A percentile compares a stretch with the other conserved stretches of the same genome.
Conservation (phyloP, 2,113 vertebrate genomes). For the Lagopus muta region DNA sequence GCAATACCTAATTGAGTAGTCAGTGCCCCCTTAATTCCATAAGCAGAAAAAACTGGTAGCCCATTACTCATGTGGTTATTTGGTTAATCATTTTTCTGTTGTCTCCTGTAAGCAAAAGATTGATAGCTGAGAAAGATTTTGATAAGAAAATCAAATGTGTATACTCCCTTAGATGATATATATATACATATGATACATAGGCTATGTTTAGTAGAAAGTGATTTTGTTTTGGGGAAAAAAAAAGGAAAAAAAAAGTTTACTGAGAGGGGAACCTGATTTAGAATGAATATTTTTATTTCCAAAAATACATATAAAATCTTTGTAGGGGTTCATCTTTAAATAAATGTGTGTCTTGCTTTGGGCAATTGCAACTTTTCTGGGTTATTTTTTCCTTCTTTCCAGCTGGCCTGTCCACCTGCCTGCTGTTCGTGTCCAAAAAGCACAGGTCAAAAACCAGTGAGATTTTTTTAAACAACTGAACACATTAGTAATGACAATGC, state of each 20-base stretch:
- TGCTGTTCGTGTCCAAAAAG: background rate
- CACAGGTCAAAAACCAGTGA: background rate
- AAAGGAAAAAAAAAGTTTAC: background rate
- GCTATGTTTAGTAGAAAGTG: background rate
- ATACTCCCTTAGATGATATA: background rate
- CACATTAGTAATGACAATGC: background rate
- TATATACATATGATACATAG: background rate
- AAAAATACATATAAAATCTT: background rate
- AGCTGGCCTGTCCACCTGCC: conserved; percentile 33
- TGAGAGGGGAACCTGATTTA: background rate
- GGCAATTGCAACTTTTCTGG: background rate
- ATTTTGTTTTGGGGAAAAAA: background rate
- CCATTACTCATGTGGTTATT: background rate
- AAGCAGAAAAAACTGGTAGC: background rate
- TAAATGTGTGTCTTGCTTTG: background rate
- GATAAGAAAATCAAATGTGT: background rate
- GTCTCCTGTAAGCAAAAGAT: background rate
- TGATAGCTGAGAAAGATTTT: background rate
- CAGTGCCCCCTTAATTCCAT: background rate
- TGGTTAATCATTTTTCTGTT: background rate
- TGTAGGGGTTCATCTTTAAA: background rate
- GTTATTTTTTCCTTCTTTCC: background rate
- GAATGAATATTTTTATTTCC: background rate
- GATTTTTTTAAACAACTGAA: background rate
- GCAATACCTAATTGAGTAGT: background rate